These are phyloP conservation scores for Hyperoplus immaculatus DNA, from an alignment of 2,797 vertebrate genomes.

Conservation along the genomic window DNA sequence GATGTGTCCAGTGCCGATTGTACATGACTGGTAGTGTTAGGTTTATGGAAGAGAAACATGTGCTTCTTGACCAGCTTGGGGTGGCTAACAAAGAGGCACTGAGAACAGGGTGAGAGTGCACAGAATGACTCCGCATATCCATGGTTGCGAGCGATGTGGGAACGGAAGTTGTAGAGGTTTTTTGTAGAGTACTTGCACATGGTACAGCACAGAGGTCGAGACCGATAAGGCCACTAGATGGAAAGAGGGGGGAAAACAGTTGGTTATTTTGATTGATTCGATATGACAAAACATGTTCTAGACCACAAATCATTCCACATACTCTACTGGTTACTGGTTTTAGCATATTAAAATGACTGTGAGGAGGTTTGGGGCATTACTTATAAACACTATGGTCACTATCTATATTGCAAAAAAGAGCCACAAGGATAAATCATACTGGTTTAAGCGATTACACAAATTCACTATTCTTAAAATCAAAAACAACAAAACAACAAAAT, in stretches of 20 bases:
- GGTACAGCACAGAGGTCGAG: slow-evolving; percentile 92
- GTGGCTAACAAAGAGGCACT: slow-evolving; percentile 90
- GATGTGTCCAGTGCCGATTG: slow-evolving; percentile 50
- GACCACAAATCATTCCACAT: no score
- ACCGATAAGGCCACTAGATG: slow-evolving; percentile 92
- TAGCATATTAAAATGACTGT: no score
- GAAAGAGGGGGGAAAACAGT: not conserved
- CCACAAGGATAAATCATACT: no score
- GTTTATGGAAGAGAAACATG: slow-evolving; percentile 90
- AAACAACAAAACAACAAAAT: no score
- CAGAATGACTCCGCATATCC: slow-evolving; percentile 90
- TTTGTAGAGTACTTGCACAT: slow-evolving; percentile 95
- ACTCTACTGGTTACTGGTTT: no score
- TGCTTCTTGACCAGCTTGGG: slow-evolving; percentile 91
- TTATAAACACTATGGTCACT: no score
- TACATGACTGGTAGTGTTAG: slow-evolving; percentile 52
- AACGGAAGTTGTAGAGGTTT: slow-evolving; percentile 90
- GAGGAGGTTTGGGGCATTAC: no score
- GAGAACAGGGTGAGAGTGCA: slow-evolving; percentile 89
- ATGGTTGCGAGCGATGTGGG: slow-evolving; percentile 92
- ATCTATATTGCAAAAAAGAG: no score
- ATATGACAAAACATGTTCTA: no score
- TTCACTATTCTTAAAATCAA: no score
- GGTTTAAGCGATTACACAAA: no score
- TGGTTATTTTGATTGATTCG: not conserved